Evolutionary conservation across 2,797 vertebrate genomes (phyloP).

Genomic region (Anabacerthia variegaticeps): DNA sequence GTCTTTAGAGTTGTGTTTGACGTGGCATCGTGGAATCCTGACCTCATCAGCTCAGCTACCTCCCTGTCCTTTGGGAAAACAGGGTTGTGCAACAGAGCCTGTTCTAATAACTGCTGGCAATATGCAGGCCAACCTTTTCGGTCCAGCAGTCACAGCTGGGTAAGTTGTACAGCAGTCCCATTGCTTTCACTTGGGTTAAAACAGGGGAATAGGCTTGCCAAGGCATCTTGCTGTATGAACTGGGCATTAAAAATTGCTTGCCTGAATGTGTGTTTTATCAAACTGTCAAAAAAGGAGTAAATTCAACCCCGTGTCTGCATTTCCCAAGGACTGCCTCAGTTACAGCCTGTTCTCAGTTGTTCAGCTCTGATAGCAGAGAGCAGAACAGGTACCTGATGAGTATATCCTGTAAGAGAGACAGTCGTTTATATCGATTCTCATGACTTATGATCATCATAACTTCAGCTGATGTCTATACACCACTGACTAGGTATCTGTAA

Average conservation of each 20-base stretch:
- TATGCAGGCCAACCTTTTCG: not conserved
- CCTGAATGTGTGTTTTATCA: not conserved
- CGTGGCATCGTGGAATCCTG: not conserved
- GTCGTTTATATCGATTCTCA: not conserved
- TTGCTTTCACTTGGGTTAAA: not conserved
- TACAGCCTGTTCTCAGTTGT: not conserved
- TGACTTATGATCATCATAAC: not conserved
- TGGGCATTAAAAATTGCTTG: not conserved
- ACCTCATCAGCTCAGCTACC: conserved; percentile 9
- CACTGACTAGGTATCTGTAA: not conserved
- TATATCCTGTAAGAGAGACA: not conserved
- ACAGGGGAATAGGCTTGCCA: not conserved
- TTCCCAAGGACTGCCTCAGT: not conserved
- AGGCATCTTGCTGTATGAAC: not conserved
- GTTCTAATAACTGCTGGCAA: not conserved
- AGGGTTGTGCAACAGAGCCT: not conserved
- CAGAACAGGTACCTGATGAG: not conserved
- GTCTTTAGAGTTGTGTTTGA: not conserved
- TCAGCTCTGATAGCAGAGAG: not conserved
- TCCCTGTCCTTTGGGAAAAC: not conserved
- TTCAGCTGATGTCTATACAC: not conserved
- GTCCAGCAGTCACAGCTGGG: not conserved
- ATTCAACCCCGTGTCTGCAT: not conserved
- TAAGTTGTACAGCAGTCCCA: not conserved
- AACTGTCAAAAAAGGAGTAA: not conserved